A percentile compares a stretch with the other conserved stretches of the same genome.
Evolutionary conservation across 2,113 vertebrate genomes (phyloP).

Genomic region (Ophthalmotilapia sp.): DNA sequence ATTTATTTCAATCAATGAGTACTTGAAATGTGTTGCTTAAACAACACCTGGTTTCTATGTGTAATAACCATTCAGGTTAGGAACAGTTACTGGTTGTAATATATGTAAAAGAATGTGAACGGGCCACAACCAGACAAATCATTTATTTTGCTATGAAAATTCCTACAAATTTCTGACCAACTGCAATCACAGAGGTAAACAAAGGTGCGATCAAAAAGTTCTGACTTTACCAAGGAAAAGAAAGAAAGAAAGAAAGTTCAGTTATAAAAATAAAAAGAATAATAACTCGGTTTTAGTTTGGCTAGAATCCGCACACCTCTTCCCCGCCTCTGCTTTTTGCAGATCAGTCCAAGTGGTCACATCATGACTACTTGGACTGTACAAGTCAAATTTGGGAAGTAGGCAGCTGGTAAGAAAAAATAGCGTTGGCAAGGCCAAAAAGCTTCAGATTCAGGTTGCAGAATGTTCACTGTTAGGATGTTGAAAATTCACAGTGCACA

Average conservation of each 20-base stretch:
- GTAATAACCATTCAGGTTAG: neutral
- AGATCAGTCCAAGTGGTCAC: neutral
- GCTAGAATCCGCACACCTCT: neutral
- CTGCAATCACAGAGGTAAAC: neutral
- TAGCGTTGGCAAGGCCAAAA: neutral
- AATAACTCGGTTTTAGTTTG: neutral
- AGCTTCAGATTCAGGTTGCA: neutral
- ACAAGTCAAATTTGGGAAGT: neutral
- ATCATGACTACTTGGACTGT: neutral
- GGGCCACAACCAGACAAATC: neutral
- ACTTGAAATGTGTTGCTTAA: neutral
- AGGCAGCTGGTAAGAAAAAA: neutral
- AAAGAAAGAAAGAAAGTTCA: neutral
- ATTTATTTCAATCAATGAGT: neutral
- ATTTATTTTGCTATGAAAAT: neutral
- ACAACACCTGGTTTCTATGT: neutral
- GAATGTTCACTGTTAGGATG: neutral
- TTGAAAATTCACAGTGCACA: neutral
- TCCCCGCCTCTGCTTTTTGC: neutral
- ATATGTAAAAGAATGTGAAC: neutral
- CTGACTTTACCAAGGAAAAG: neutral
- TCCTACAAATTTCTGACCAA: neutral
- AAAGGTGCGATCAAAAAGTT: neutral
- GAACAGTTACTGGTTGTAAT: neutral
- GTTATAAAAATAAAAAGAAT: neutral